Evolutionary conservation across 1,140 invertebrate genomes (phyloP), one percentile per base, ranked within the genome.

Genomic region (Laupala kohalensis): DNA sequence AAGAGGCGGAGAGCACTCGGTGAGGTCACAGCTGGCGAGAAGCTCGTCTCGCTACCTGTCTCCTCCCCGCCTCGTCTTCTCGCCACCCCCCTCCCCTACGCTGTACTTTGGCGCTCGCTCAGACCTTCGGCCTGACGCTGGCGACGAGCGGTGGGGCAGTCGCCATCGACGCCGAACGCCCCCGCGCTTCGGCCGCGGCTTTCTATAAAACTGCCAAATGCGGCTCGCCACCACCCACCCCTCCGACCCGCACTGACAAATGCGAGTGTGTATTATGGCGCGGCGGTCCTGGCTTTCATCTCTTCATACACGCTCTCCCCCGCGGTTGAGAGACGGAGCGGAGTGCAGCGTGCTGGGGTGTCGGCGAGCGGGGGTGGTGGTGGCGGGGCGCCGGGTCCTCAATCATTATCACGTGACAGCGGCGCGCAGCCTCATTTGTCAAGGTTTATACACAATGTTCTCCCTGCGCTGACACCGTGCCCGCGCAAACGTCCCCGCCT

Each of bases 11-110:
- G 30, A 37, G 6, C 6, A 37, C 30, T 6, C 30, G 30, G 30
- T 80, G 77, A 80, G 80, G 80, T 82, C 81, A 81, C 81, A 81
- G 80, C 81, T 81, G 80, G 77, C 76, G 30, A 15, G 15, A 15
- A 37, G 15, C 30, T 6, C 15, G 15, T 15, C 30, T 37, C 6
- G 30, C 30, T 15, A 6, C 30, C 6, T 15, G 6, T 15, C 30
- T 37, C 30, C 30, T 15, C 30, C 15, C 30, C 30, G 77, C 74
- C 76, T 75, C 76, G 74, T 74, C 73, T 75, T 73, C 64, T 73
- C 74, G 69, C 53, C 62, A 64, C 13, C 53, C 37, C 67, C 37
- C 24, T 29, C 68, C 53, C 27, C 53, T 24, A 68, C 28, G 29
- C 27, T 19, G 2, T 6, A 72, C 27, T 70, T 73, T 72, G n/a